phyloP scores from a whole-genome alignment of 2,888 invertebrate species.

The Chouioia cunea region DNA sequence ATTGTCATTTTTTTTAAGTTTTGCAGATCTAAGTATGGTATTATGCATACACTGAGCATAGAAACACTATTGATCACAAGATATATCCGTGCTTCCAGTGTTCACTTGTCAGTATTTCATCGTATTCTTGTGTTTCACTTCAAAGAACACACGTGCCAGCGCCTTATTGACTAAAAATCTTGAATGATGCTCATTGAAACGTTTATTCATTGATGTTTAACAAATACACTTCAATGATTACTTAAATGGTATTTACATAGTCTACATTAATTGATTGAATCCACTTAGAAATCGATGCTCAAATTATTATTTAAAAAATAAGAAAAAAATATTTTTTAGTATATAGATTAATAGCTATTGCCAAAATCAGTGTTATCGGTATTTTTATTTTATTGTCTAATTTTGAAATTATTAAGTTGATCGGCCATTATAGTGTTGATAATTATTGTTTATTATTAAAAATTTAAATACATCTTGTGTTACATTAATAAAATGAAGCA shows the following conservation, averaged over 20 bases:
- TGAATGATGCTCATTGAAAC: too few relatives aligned
- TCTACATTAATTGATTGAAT: too few relatives aligned
- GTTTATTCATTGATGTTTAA: too few relatives aligned
- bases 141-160: too few relatives aligned
- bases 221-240: too few relatives aligned
- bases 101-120: constrained; percentile 42
- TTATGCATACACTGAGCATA: constrained; percentile 18
- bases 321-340: background rate
- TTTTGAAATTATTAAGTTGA: constrained; percentile 19
- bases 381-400: constrained; percentile 30
- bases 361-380: constrained; percentile 34
- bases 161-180: too few relatives aligned
- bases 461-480: constrained; percentile 12
- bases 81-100: constrained; percentile 42
- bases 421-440: constrained; percentile 12
- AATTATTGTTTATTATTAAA: constrained; percentile 14
- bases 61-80: constrained; percentile 35
- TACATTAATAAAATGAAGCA: background rate
- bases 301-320: constrained; percentile 8
- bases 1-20: background rate
- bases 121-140: constrained; percentile 29
- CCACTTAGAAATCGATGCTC: background rate
- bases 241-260: too few relatives aligned
- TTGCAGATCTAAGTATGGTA: constrained; percentile 19
- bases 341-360: constrained; percentile 32